These are phyloP conservation scores for Athene noctua DNA, from an alignment of 2,113 vertebrate genomes.

Conservation along the genomic window DNA sequence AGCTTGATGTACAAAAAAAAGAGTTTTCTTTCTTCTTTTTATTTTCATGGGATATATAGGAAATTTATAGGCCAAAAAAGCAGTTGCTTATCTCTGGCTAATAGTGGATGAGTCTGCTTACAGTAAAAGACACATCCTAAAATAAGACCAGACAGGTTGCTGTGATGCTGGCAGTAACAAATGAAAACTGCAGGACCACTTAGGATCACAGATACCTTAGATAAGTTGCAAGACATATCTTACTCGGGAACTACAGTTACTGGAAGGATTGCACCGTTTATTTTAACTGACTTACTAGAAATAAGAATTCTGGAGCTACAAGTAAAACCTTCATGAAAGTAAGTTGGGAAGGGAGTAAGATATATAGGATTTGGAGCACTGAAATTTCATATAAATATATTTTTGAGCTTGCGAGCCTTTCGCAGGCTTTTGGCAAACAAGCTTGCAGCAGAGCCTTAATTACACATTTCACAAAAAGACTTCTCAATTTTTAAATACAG, in stretches of 20 bases:
- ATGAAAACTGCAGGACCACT: not conserved
- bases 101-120: not conserved
- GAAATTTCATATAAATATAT: not conserved
- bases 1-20: not conserved
- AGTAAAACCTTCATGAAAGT: not conserved
- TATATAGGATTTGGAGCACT: not conserved
- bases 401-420: conserved; percentile 10
- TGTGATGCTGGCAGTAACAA: not conserved
- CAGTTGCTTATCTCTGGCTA: not conserved
- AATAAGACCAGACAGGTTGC: not conserved
- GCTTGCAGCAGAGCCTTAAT: conserved; percentile 14
- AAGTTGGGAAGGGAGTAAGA: not conserved
- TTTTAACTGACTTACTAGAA: conserved; percentile 25
- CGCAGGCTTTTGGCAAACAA: not conserved
- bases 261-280: not conserved
- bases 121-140: not conserved
- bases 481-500: conserved; percentile 30
- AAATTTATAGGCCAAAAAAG: not conserved
- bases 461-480: conserved; percentile 7
- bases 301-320: not conserved
- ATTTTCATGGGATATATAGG: not conserved
- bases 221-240: not conserved
- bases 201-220: not conserved
- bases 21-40: not conserved
- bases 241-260: not conserved